A percentile compares a stretch with the other conserved stretches of the same genome.
phyloP scores from a whole-genome alignment of 2,888 invertebrate genomes.

The Drosophila antonietae region DNA sequence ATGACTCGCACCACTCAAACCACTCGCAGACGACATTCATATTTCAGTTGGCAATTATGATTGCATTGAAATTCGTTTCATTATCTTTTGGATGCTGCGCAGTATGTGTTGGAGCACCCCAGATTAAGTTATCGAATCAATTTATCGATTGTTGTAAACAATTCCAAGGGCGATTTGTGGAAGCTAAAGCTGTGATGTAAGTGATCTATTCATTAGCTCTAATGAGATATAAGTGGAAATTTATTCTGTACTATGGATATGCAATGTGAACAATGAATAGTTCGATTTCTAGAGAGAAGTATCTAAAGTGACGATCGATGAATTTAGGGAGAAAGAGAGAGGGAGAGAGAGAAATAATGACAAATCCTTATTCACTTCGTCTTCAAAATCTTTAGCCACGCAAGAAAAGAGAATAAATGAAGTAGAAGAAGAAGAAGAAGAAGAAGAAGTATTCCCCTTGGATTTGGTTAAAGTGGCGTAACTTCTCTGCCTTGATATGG shows the following conservation, averaged over 20 bases:
- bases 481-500: slow-evolving; percentile 8
- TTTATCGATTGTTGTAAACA: background rate
- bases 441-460: background rate
- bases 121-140: background rate
- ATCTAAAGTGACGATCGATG: too few species aligned
- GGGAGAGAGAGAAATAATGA: background rate
- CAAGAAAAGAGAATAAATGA: too few species aligned
- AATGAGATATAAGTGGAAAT: background rate
- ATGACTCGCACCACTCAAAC: slow-evolving; percentile 16
- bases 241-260: too few species aligned
- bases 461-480: background rate
- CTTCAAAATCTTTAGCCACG: too few species aligned
- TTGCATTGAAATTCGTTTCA: slow-evolving; percentile 16
- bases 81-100: slow-evolving; percentile 4
- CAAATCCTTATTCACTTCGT: too few species aligned
- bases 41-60: slow-evolving; percentile 17
- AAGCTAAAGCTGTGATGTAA: background rate
- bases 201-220: background rate
- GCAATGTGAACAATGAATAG: background rate
- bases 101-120: background rate
- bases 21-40: slow-evolving; percentile 12
- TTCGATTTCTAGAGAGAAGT: background rate
- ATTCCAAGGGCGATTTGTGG: background rate
- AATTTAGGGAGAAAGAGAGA: background rate
- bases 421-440: background rate